These are phyloP conservation scores for Morone saxatilis DNA, from an alignment of 2,113 vertebrate genomes.

Conservation along the genomic window DNA sequence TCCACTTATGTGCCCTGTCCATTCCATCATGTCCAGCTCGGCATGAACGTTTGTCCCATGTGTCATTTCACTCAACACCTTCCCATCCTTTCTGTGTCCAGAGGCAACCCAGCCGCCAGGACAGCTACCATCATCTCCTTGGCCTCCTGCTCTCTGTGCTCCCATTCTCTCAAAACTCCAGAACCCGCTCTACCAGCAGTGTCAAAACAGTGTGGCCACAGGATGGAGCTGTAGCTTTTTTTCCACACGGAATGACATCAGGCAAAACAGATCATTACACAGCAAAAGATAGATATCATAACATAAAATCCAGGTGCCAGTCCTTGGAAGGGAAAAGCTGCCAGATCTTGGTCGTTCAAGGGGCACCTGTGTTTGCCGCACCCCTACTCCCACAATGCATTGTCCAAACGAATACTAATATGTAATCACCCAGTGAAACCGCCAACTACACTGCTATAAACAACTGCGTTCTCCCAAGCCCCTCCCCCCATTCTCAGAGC, in stretches of 20 bases:
- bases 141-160: background rate
- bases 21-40: constrained; percentile 50
- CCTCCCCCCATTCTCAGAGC: constrained; percentile 33
- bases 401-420: constrained; percentile 30
- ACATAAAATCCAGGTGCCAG: constrained; percentile 21
- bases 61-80: constrained; percentile 25
- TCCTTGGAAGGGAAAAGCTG: constrained; percentile 16
- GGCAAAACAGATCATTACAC: no score
- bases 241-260: no score
- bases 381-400: constrained; percentile 36
- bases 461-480: constrained; percentile 18
- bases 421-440: constrained; percentile 32
- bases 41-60: constrained; percentile 32
- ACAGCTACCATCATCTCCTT: constrained; percentile 21
- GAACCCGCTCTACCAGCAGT: background rate
- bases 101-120: background rate
- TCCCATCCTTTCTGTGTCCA: constrained; percentile 9
- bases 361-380: constrained; percentile 43
- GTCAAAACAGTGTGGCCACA: background rate
- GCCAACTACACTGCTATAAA: constrained; percentile 16
- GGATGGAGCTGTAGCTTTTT: constrained; percentile 13
- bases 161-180: constrained; percentile 9
- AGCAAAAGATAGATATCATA: constrained; percentile 20
- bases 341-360: constrained; percentile 15
- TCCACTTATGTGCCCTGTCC: no score